These are phyloP conservation scores for Drosophila meridionalis DNA, from an alignment of 2,888 invertebrate species.

Conservation along the genomic window DNA sequence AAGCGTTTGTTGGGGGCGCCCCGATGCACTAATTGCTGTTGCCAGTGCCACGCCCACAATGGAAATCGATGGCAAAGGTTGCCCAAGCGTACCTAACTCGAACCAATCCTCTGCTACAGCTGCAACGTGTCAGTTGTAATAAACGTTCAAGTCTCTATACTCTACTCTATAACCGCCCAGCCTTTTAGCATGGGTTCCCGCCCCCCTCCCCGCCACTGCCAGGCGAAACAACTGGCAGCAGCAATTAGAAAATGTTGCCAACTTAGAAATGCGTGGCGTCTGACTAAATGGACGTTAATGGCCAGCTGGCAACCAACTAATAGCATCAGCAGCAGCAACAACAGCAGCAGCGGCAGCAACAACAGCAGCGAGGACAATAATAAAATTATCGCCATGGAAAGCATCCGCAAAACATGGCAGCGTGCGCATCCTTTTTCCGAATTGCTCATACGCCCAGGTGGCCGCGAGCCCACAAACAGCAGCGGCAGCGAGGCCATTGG, in stretches of 20 bases:
- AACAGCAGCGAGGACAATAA: conserved; percentile 55
- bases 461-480: conserved; percentile 22
- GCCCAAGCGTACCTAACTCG: conserved; percentile 7
- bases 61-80: conserved; percentile 66
- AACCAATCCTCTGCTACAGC: neutral
- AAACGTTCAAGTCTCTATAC: conserved; percentile 65
- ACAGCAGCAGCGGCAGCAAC: conserved; percentile 28
- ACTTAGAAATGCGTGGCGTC: conserved; percentile 79
- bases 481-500: neutral
- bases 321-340: conserved; percentile 62
- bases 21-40: conserved; percentile 75
- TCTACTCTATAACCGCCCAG: neutral
- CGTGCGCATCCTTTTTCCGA: conserved; percentile 41
- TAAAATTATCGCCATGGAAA: conserved; percentile 70
- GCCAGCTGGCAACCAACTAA: conserved; percentile 79
- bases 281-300: conserved; percentile 79
- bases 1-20: neutral
- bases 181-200: neutral
- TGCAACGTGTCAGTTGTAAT: conserved; percentile 68
- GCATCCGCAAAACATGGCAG: conserved; percentile 25
- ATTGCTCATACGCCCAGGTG: conserved; percentile 79
- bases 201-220: neutral
- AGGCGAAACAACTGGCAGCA: conserved; percentile 64
- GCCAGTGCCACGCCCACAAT: conserved; percentile 29
- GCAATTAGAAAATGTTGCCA: conserved; percentile 78